Base-by-base conservation (phyloP, 92 coral and sea anemone species). In the Bergia sp. region DNA sequence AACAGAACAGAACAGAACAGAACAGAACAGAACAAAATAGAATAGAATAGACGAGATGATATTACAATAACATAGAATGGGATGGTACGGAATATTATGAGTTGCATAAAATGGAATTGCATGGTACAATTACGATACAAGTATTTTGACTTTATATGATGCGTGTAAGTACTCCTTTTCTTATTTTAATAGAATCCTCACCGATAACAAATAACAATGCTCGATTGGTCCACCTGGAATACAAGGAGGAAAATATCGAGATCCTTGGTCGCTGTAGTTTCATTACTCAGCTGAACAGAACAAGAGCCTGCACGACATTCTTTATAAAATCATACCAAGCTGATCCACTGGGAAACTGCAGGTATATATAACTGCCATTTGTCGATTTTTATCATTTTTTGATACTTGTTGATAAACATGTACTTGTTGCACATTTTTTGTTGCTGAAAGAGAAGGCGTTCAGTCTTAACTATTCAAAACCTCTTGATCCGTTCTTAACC, bases 301-400 rank as follows among this genome's bases (percentile, higher is more conserved):
- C 93, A 9, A 76, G 93, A 50, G 89, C 90, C 37, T 91, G 93
- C 47, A 91, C 90, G 39, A 89, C 93, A 0, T 43, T 45, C 41
- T 91, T 91, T 74, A 73, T 91, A 16, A 89, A 81, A 81, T 88
- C 87, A 45, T 65, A 85, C 39, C 90, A 85, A 36, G 82, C 76
- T 11, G 86, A 91, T 74, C 92, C 90, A 57, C 45, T 77, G 15
- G 93, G 91, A 74, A 86, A 91, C 74, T 91, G 93, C 76, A 91
- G 93, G 93, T 91, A 15, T 50, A 1, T 50, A 29, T 29, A 29
- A 50, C 15, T 50, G 57, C 57, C 13, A 50, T 29, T 29, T 29
- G 29, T 29, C 29, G 29, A 29, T 29, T 29, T 29, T 29, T 29
- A 29, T 0, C 29, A 29, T 29, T 29, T 0, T 29, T 29, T 29